Evolutionary conservation across 2,888 invertebrate genomes (phyloP), one percentile per base, ranked within the genome.

Genomic region (Meloe dianella): DNA sequence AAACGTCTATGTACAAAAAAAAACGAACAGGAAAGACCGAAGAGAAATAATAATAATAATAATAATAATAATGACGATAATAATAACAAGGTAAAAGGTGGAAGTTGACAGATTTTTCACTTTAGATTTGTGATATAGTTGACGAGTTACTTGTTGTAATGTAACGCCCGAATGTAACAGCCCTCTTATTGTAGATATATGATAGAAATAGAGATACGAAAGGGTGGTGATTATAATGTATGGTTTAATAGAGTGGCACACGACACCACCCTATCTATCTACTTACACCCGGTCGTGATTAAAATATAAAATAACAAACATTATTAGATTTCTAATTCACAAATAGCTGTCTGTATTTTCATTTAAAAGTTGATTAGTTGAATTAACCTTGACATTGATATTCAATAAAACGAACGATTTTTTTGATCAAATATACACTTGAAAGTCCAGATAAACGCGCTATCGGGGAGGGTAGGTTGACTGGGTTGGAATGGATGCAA

Each of bases 401-500:
- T 61, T 9, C 3, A 47, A 30, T 22, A 30, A 58, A 57, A 57
- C 9, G 29, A n/a, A n/a, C 54, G 47, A 47, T 47, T 47, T 47
- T 64, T 61, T 62, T 14, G 35, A 35, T 35, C 4, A 38, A 56
- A 62, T 57, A 22, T 60, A 35, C 38, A 63, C 58, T 62, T 29
- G 68, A 68, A 62, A 62, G 67, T 61, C 38, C 51, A 38, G 51
- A 54, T 63, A 61, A 68, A 68, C 62, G 47, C 32, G 20, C 51
- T 12, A 35, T 27, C 35, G 60, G 67, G 41, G 62, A 38, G 32
- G 20, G 61, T 27, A n/a, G 32, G 12, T 12, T 32, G 41, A 38
- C 24, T 22, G 56, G 56, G 12, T 56, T 66, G 65, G 63, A 69
- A 69, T 74, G 74, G 70, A 68, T 69, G 47, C 47, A 47, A 22